Conservation (phyloP, 2,888 invertebrate species). For the Thera britannica region DNA sequence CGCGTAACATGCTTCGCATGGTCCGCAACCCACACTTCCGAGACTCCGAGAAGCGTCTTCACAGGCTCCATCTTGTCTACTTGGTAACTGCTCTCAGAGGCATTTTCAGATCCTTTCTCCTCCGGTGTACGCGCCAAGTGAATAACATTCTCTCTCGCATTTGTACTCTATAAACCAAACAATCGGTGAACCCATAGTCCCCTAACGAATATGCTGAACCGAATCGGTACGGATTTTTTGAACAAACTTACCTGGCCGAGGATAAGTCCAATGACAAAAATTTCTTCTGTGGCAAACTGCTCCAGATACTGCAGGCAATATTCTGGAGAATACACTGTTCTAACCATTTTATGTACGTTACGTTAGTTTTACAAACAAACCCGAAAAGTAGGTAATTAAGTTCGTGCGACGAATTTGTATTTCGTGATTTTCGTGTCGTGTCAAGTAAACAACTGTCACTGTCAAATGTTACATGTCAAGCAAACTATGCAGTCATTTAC, state of each 20-base stretch:
- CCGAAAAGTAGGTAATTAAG: not conserved
- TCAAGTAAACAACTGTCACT: not conserved
- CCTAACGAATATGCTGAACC: slow-evolving; percentile 6
- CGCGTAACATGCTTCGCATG: slow-evolving; percentile 94
- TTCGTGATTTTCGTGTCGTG: not conserved
- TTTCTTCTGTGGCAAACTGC: slow-evolving; percentile 86
- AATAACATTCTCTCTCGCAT: slow-evolving; percentile 89
- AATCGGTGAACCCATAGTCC: not conserved
- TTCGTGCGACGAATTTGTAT: slow-evolving; percentile 7
- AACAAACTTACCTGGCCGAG: slow-evolving; percentile 92
- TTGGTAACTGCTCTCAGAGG: slow-evolving; percentile 63
- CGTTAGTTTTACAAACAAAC: not conserved
- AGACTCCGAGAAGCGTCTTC: slow-evolving; percentile 83
- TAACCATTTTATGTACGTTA: slow-evolving; percentile 81
- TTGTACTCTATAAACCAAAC: slow-evolving; percentile 78
- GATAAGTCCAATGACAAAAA: slow-evolving; percentile 89
- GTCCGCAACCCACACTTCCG: slow-evolving; percentile 89
- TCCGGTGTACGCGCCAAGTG: slow-evolving; percentile 92
- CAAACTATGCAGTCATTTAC: too few relatives aligned
- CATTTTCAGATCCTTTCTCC: slow-evolving; percentile 67
- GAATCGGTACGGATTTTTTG: not conserved
- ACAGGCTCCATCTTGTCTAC: slow-evolving; percentile 68
- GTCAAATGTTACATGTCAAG: too few relatives aligned
- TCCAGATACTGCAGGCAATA: slow-evolving; percentile 88
- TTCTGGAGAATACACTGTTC: slow-evolving; percentile 88